phyloP scores from a whole-genome alignment of 2,797 vertebrate genomes.

The Lepus oiostolus region DNA sequence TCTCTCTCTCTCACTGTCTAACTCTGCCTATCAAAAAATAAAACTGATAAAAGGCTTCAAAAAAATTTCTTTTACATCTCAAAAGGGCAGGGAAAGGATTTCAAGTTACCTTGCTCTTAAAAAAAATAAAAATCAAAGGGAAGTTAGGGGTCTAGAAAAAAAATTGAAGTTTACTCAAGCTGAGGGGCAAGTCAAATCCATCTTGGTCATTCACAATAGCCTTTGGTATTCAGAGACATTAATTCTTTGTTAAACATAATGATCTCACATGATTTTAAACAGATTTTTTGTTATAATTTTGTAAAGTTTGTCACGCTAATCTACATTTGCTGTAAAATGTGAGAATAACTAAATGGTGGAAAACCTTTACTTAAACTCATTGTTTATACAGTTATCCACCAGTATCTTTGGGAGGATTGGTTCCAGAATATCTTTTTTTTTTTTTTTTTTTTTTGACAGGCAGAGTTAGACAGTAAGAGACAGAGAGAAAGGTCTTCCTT shows the following conservation, averaged over 20 bases:
- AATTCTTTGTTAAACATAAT: background rate
- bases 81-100: conserved; percentile 16
- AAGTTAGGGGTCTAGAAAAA: background rate
- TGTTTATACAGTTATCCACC: background rate
- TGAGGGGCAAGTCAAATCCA: background rate
- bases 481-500: no score
- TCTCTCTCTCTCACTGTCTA: no score
- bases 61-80: conserved; percentile 36
- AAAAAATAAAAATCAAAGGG: background rate
- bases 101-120: background rate
- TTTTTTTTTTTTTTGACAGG: no score
- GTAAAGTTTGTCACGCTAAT: background rate
- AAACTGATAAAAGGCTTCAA: conserved; percentile 17
- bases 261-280: background rate
- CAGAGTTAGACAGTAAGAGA: no score
- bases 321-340: conserved; percentile 15
- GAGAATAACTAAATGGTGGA: background rate
- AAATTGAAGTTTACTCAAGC: background rate
- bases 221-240: conserved; percentile 8
- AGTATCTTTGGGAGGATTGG: no score
- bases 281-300: background rate
- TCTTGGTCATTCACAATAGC: background rate
- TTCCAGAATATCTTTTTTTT: no score
- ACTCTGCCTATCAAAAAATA: background rate
- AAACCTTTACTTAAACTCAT: background rate